Conservation (phyloP, 2,797 vertebrate species). For the Periophthalmus magnuspinnatus region DNA sequence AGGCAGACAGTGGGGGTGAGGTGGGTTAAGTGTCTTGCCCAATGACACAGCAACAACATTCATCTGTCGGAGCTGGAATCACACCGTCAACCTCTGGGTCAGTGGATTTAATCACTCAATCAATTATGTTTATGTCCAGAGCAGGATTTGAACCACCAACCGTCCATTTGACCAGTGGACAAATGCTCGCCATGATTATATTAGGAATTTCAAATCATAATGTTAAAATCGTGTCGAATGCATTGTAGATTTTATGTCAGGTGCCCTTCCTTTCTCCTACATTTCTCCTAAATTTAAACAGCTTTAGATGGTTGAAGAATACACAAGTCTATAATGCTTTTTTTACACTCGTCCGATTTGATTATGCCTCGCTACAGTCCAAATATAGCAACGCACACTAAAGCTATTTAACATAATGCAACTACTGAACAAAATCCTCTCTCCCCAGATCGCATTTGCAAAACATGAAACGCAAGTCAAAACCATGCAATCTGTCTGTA, state of each 20-base stretch:
- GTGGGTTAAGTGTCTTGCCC: no score
- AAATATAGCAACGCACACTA: neutral
- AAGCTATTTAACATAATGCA: neutral
- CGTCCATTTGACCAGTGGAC: no score
- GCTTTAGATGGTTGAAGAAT: neutral
- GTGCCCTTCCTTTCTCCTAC: neutral
- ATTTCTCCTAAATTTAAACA: neutral
- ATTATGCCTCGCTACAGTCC: neutral
- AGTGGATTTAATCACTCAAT: no score
- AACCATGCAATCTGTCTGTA: conserved; percentile 3
- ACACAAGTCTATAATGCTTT: neutral
- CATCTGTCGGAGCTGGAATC: no score
- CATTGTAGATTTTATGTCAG: neutral
- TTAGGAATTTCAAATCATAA: no score
- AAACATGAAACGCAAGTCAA: neutral
- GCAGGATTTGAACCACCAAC: no score
- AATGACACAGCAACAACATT: no score
- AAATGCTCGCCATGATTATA: no score
- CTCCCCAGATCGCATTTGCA: neutral
- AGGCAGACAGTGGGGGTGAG: no score
- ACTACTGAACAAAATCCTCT: neutral
- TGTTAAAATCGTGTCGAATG: neutral
- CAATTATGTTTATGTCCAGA: no score
- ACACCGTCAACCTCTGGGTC: no score
- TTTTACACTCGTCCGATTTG: neutral